These are phyloP conservation scores for Lagopus muta DNA, from an alignment of 2,113 vertebrate genomes.

Conservation along the genomic window DNA sequence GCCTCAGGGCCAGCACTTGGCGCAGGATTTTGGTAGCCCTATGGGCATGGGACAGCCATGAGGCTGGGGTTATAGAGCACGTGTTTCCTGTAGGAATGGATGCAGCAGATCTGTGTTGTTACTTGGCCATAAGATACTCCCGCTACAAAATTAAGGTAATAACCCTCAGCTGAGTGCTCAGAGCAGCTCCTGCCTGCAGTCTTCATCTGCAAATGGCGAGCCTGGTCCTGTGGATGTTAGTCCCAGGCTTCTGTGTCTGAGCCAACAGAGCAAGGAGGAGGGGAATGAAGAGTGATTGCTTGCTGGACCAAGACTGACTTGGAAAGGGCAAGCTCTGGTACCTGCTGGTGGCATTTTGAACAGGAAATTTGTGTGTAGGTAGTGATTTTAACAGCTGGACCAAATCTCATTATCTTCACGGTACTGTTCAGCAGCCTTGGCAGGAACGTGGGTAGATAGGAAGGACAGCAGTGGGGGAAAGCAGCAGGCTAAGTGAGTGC, in stretches of 20 bases:
- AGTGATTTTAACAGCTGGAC: background rate
- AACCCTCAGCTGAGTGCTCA: background rate
- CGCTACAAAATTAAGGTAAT: background rate
- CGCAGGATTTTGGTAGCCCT: background rate
- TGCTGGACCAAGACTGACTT: background rate
- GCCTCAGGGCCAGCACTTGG: background rate
- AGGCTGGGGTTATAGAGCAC: background rate
- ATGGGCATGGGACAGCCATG: accelerated
- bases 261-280: background rate
- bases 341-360: background rate
- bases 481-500: background rate
- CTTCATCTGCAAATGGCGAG: background rate
- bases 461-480: background rate
- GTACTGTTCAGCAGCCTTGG: background rate
- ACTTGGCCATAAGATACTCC: background rate
- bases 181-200: background rate
- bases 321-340: background rate
- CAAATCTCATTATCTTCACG: background rate
- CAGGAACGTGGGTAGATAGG: background rate
- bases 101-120: background rate
- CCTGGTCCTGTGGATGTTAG: accelerated
- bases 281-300: accelerated
- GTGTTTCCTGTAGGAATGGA: background rate
- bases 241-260: background rate
- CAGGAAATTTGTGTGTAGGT: background rate